Evolutionary conservation across 2,113 vertebrate genomes (phyloP), one percentile per base, ranked within the genome.

Genomic region (Morone saxatilis): DNA sequence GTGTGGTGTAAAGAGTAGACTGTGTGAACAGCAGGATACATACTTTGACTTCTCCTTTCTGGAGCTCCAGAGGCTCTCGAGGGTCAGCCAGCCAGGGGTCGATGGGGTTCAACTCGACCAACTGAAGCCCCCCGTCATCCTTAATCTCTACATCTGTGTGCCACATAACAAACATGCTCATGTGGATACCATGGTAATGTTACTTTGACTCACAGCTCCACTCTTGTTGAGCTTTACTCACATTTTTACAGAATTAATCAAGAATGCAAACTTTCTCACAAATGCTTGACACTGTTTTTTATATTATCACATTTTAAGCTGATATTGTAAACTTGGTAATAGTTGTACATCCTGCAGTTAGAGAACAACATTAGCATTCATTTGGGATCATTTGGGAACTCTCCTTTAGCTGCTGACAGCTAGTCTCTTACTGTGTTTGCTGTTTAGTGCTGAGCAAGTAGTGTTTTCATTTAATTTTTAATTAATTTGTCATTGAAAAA

Each of bases 11-110:
- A 25, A 63, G 0, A 22, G 7, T 14, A 13, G 12, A 40, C 40
- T 19, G 19, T 25, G 47, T 22, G 16, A 12, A 20, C 22, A 25
- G 57, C 8, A 50, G 22, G 48, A 43, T 36, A 60, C 80, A 70
- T 87, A 96, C 96, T 91, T 94, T 94, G 0, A 96, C 93, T 88
- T 97, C 96, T 80, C 94, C 96, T 50, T 83, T 85, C 68, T 93
- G 87, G 59, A 96, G 92, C 50, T 95, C 93, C 77, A 92, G 83
- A 57, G 85, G 66, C 38, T 86, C 56, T 76, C 84, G 89, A 7
- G 95, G 94, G 1, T 96, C 94, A 67, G 51, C n/a, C 19, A 95
- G 89, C 96, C 96, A 97, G 41, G 96, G 96, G 36, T 97, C 95
- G 48, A 93, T 76, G 47, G 96, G 96, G 71, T 78, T 93, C 74